phyloP scores from a whole-genome alignment of 2,888 invertebrate species.

The Pheosia tremula region DNA sequence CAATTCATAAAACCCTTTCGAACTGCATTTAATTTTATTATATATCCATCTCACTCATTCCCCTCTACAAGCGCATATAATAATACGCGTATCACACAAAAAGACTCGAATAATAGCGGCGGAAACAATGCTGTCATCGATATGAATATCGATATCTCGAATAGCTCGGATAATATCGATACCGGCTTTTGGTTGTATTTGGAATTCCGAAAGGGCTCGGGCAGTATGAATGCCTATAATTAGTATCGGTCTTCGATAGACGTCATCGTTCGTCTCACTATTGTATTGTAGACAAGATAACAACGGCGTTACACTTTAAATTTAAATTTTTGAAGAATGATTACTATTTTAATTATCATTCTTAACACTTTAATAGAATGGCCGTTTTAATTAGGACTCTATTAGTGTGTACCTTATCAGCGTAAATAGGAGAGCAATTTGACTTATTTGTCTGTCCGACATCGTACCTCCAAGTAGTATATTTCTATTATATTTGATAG shows the following conservation, averaged over 20 bases:
- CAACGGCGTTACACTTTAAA: constrained; percentile 9
- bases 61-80: constrained; percentile 9
- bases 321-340: constrained; percentile 11
- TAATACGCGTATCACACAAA: constrained; percentile 14
- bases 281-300: constrained; percentile 24
- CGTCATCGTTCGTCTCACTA: constrained; percentile 17
- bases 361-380: not conserved
- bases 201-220: constrained; percentile 33
- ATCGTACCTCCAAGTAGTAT: too few species aligned
- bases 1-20: too few species aligned
- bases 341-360: not conserved
- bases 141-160: constrained; percentile 28
- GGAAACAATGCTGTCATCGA: constrained; percentile 33
- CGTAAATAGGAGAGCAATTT: too few species aligned
- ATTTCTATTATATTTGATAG: too few species aligned
- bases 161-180: constrained; percentile 19
- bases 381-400: not conserved
- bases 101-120: constrained; percentile 26
- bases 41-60: constrained; percentile 14
- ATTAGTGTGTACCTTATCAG: not conserved
- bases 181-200: constrained; percentile 24
- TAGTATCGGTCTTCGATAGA: constrained; percentile 28
- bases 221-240: constrained; percentile 30
- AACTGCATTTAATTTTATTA: not conserved
- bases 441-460: too few species aligned